phyloP scores from a whole-genome alignment of 2,888 invertebrate species.

The Hemistola chrysoprasaria region DNA sequence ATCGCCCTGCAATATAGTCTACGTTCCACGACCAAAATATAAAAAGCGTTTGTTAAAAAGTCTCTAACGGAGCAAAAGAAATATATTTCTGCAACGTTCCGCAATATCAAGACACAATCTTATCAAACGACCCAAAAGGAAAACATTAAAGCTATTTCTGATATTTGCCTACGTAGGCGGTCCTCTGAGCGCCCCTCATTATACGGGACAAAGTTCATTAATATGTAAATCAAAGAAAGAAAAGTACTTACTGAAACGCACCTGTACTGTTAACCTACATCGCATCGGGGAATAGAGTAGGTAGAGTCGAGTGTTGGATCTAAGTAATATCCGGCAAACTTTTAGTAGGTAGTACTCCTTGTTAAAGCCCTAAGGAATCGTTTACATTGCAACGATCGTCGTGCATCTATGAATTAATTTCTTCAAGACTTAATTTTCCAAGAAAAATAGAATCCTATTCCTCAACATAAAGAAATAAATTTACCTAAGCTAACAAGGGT shows the following conservation, averaged over 20 bases:
- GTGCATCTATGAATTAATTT: no score
- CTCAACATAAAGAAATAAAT: no score
- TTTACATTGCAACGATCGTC: no score
- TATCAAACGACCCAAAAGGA: slow-evolving; percentile 20
- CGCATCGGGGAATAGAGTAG: slow-evolving; percentile 19
- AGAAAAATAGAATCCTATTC: no score
- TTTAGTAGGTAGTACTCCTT: no score
- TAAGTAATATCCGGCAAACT: no score
- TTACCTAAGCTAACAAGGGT: no score
- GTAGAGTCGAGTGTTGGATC: neutral
- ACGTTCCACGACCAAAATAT: no score
- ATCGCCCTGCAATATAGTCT: no score
- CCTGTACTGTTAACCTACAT: slow-evolving; percentile 42
- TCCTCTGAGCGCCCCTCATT: slow-evolving; percentile 29
- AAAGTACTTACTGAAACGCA: slow-evolving; percentile 39
- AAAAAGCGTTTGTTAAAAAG: no score
- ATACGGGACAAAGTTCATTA: slow-evolving; percentile 40
- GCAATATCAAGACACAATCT: slow-evolving; percentile 8
- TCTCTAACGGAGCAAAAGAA: neutral
- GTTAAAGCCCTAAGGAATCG: no score
- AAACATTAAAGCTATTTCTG: slow-evolving; percentile 11
- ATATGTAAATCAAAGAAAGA: slow-evolving; percentile 48
- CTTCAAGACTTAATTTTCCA: no score
- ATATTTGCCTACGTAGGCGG: slow-evolving; percentile 14
- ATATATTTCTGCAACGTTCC: neutral